Evolutionary conservation across 1,140 invertebrate genomes (phyloP).

Genomic region (Campoletis sonorensis): DNA sequence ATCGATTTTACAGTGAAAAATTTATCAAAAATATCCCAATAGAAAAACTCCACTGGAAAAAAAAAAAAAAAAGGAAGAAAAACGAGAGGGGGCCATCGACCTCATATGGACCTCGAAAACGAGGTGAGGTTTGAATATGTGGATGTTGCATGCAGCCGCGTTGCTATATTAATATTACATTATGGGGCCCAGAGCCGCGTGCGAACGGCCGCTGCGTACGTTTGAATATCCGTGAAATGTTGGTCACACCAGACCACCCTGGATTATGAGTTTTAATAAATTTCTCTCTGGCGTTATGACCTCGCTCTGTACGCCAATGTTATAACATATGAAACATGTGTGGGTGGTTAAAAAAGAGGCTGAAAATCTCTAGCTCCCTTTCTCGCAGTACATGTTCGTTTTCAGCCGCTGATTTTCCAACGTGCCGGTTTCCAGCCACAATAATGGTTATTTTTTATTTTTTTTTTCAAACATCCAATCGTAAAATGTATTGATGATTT

Average conservation of each 20-base stretch:
- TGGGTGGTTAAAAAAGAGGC: background rate
- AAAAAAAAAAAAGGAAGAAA: background rate
- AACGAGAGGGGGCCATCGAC: background rate
- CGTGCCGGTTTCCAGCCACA: too few species aligned
- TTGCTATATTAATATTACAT: constrained; percentile 42
- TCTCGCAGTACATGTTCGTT: too few species aligned
- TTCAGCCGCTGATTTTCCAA: too few species aligned
- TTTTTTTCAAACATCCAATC: too few species aligned
- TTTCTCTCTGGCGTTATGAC: constrained; percentile 36
- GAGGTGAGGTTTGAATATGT: background rate
- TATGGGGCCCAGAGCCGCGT: constrained; percentile 22
- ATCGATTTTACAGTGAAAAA: too few species aligned
- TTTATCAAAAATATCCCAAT: too few species aligned
- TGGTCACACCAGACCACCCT: constrained; percentile 19
- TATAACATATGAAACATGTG: background rate
- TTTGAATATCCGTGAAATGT: constrained; percentile 40
- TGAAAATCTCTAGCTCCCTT: too few species aligned
- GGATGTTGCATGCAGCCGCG: constrained; percentile 37
- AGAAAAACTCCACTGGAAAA: background rate
- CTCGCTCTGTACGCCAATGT: background rate
- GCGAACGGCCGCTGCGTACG: constrained; percentile 14
- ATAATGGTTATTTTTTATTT: too few species aligned
- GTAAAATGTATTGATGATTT: too few species aligned
- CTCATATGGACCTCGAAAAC: background rate
- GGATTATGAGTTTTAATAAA: constrained; percentile 44